These are phyloP conservation scores for Diadophis punctatus DNA, from an alignment of 2,113 vertebrate genomes.

Conservation along the genomic window DNA sequence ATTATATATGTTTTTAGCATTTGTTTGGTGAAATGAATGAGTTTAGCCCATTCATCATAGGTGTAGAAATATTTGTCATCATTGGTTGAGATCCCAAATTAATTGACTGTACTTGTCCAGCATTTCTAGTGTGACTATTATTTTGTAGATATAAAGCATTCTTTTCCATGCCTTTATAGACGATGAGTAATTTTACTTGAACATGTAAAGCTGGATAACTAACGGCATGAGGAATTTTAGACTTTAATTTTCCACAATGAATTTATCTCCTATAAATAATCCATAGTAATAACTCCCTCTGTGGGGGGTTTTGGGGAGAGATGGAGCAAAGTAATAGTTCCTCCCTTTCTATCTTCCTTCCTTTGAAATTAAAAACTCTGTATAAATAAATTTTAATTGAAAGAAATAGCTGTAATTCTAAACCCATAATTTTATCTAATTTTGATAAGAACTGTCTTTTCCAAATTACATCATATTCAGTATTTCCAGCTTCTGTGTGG, in stretches of 20 bases:
- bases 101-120: background rate
- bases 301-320: background rate
- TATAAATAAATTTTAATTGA: background rate
- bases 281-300: background rate
- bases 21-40: background rate
- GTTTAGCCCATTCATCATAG: background rate
- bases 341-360: background rate
- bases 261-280: background rate
- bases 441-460: background rate
- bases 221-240: background rate
- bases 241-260: background rate
- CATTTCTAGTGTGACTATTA: background rate
- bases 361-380: background rate
- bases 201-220: background rate
- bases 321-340: background rate
- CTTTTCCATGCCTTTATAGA: background rate
- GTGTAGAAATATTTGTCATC: background rate
- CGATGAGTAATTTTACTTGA: background rate
- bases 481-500: background rate
- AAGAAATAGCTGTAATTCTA: background rate
- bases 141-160: background rate
- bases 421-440: background rate
- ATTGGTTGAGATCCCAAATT: background rate
- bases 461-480: background rate
- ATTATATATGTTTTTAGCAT: background rate